phyloP scores from a whole-genome alignment of 2,113 vertebrate genomes.

The Pantherophis guttatus region DNA sequence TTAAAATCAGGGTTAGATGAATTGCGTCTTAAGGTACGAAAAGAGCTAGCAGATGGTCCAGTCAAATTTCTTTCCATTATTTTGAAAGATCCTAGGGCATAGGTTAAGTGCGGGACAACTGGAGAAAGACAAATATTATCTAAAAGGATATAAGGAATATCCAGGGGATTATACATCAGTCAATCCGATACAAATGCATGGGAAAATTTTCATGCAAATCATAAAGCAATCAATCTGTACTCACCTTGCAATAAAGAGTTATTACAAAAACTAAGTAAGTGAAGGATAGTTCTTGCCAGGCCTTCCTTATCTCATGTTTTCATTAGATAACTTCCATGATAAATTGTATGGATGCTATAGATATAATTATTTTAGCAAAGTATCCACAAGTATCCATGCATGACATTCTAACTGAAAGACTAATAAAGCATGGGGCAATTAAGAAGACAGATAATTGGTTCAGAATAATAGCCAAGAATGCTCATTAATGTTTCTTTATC shows the following conservation, averaged over 20 bases:
- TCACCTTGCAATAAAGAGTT: background rate
- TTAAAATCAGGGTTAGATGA: background rate
- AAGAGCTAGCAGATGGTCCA: background rate
- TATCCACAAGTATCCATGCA: background rate
- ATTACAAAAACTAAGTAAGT: background rate
- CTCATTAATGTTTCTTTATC: background rate
- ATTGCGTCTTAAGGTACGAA: background rate
- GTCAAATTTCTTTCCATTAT: background rate
- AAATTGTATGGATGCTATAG: background rate
- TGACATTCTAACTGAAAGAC: background rate
- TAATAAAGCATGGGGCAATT: background rate
- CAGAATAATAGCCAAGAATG: background rate
- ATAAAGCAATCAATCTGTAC: background rate
- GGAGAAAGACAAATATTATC: background rate
- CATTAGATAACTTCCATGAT: background rate
- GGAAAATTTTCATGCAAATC: background rate
- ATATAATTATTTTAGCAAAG: background rate
- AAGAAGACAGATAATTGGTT: background rate
- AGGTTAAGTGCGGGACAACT: background rate
- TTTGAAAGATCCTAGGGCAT: background rate
- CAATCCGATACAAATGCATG: background rate
- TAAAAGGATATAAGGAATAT: background rate
- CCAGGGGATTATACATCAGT: background rate
- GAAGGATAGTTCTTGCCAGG: background rate
- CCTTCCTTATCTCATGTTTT: background rate